Evolutionary conservation across 2,113 vertebrate genomes (phyloP).

Genomic region (Myocastor coypus): DNA sequence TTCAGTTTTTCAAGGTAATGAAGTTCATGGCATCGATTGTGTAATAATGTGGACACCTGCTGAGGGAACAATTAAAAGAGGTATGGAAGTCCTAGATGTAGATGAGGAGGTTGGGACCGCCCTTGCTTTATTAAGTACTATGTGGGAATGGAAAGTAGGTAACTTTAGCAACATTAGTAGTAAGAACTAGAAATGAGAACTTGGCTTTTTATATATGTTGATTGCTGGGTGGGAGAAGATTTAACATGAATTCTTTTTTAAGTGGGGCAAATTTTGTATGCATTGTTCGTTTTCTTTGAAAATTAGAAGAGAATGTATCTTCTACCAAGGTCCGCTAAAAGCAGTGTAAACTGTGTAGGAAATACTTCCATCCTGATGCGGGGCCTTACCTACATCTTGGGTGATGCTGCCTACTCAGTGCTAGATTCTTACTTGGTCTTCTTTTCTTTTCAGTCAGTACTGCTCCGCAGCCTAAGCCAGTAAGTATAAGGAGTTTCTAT

Average conservation of each 20-base stretch:
- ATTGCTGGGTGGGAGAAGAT: not conserved
- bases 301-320: not conserved
- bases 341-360: not conserved
- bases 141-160: not conserved
- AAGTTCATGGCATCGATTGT: not conserved
- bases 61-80: not conserved
- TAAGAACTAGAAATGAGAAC: not conserved
- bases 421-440: constrained; percentile 67
- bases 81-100: not conserved
- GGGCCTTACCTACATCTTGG: not conserved
- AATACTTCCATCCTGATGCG: not conserved
- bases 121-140: not conserved
- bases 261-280: not conserved
- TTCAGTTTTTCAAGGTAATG: constrained; percentile 12
- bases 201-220: not conserved
- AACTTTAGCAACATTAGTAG: not conserved
- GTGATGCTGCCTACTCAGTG: not conserved
- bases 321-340: constrained; percentile 6
- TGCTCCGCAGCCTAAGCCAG: constrained; percentile 95
- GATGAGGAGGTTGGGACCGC: not conserved
- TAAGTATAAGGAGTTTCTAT: constrained; percentile 86
- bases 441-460: constrained; percentile 94
- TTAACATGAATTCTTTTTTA: not conserved
- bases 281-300: not conserved
- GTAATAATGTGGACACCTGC: not conserved